Conservation (phyloP, 1,140 invertebrate species). For the Drosophila murphyi region DNA sequence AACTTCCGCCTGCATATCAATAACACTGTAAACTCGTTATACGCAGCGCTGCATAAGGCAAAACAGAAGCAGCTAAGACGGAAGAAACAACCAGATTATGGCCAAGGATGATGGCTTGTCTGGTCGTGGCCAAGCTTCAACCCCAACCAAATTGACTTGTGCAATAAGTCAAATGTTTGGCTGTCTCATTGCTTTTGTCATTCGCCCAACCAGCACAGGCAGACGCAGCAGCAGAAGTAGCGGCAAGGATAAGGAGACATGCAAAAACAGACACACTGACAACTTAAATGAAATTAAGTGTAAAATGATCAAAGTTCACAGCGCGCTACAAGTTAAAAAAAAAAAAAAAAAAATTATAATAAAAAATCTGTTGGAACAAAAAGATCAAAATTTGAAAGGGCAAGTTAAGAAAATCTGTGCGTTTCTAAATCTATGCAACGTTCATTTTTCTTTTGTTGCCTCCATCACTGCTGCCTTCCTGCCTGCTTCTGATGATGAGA, state of each 20-base stretch:
- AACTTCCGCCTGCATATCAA: constrained; percentile 69
- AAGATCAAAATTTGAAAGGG: constrained; percentile 10
- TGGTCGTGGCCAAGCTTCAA: neutral
- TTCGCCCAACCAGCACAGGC: too few species aligned
- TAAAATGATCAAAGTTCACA: constrained; percentile 68
- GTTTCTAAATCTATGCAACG: constrained; percentile 64
- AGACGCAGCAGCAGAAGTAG: neutral
- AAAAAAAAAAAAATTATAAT: neutral
- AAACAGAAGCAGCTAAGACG: constrained; percentile 9
- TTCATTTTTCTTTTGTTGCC: constrained; percentile 77
- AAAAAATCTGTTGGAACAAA: neutral
- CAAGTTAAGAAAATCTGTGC: constrained; percentile 41
- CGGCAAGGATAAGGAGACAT: constrained; percentile 14
- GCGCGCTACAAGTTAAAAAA: constrained; percentile 16
- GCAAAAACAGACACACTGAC: constrained; percentile 11
- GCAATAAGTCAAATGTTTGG: constrained; percentile 41
- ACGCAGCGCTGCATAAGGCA: constrained; percentile 18
- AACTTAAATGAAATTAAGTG: constrained; percentile 72
- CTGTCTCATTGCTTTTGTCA: constrained; percentile 32
- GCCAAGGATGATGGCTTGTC: constrained; percentile 10
- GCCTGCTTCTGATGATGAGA: constrained; percentile 72
- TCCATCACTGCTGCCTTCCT: neutral
- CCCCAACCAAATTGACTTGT: constrained; percentile 39
- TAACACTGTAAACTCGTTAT: constrained; percentile 63
- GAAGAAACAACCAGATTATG: neutral